These are phyloP conservation scores for Eulemur rufifrons DNA, from an alignment of 2,113 vertebrate genomes.

Conservation along the genomic window DNA sequence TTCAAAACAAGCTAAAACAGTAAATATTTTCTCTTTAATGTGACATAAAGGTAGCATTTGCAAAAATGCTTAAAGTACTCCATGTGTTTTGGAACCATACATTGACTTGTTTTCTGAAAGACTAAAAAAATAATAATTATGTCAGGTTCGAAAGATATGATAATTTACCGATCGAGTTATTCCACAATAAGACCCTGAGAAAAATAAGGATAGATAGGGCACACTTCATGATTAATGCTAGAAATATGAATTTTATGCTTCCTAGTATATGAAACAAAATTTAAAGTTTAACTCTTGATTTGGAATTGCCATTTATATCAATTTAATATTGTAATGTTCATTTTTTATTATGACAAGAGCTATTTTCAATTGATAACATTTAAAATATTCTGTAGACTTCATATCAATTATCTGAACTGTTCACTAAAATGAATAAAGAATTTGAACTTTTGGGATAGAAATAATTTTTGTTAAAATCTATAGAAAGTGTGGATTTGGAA, in stretches of 20 bases:
- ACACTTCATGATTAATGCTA: not conserved
- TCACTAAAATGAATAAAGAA: not conserved
- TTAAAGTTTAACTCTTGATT: not conserved
- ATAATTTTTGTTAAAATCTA: not conserved
- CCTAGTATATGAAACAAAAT: not conserved
- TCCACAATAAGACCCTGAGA: not conserved
- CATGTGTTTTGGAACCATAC: no score
- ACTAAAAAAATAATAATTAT: no score
- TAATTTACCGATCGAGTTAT: not conserved
- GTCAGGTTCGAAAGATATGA: not conserved
- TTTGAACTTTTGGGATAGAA: not conserved
- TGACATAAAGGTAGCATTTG: not conserved
- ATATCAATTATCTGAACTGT: not conserved
- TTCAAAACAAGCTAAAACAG: not conserved
- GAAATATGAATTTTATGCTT: not conserved
- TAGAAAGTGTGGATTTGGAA: not conserved
- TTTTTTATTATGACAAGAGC: not conserved
- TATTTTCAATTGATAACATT: not conserved
- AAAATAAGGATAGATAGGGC: not conserved
- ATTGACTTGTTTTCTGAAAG: not conserved
- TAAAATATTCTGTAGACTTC: not conserved
- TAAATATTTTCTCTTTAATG: not conserved
- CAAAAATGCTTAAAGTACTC: not conserved
- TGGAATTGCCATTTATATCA: not conserved
- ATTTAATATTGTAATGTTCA: not conserved